These are phyloP conservation scores for Drosophila neonasuta DNA, from an alignment of 2,888 invertebrate genomes.

Conservation along the genomic window DNA sequence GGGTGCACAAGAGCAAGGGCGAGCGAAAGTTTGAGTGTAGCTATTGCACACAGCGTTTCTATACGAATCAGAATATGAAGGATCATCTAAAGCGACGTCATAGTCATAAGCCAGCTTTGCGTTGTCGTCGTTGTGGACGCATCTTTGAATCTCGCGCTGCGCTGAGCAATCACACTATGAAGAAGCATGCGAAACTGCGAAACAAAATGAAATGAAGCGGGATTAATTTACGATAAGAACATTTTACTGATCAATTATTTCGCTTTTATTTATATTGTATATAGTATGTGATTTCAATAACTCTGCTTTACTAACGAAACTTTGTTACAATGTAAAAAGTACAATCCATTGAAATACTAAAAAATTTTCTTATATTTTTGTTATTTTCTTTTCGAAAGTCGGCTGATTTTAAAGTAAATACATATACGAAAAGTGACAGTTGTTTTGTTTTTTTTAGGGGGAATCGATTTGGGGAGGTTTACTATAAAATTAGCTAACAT, in stretches of 20 bases:
- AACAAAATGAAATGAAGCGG: background rate
- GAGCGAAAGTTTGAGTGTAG: constrained; percentile 45
- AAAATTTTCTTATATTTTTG: constrained; percentile 45
- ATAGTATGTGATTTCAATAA: constrained; percentile 60
- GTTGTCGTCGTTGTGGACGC: constrained; percentile 72
- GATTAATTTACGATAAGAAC: background rate
- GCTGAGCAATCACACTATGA: constrained; percentile 65
- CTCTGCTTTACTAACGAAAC: constrained; percentile 69
- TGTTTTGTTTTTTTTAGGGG: constrained; percentile 1
- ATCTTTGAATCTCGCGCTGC: constrained; percentile 58
- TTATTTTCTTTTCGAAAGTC: constrained; percentile 36
- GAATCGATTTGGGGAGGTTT: constrained; percentile 42
- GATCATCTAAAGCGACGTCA: constrained; percentile 74
- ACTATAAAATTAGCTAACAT: constrained; percentile 75
- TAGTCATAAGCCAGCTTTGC: constrained; percentile 56
- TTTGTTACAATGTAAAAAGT: constrained; percentile 57
- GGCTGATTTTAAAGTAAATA: constrained; percentile 51
- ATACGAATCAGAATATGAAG: constrained; percentile 58
- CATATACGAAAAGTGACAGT: constrained; percentile 39
- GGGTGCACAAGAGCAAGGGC: constrained; percentile 40
- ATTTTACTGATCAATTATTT: constrained; percentile 59
- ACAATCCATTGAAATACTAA: constrained; percentile 55
- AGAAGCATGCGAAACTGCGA: constrained; percentile 18
- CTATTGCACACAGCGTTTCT: constrained; percentile 55
- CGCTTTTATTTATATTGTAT: constrained; percentile 57